Conservation (phyloP, 2,888 invertebrate species). For the Agriopis marginaria region DNA sequence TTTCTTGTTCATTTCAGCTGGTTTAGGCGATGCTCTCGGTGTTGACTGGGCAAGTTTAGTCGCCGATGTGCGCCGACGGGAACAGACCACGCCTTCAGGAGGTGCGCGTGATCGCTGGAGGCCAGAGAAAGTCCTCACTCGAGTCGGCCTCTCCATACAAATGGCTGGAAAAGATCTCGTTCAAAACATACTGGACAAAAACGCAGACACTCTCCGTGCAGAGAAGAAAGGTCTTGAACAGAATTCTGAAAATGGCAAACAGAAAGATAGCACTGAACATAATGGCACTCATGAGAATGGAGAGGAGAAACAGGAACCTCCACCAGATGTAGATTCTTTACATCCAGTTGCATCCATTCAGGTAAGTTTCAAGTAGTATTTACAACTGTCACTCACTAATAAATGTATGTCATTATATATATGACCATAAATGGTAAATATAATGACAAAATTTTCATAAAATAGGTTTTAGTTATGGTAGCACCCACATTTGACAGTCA, state of each 20-base stretch:
- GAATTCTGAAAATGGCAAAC: constrained; percentile 49
- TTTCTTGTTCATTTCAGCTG: constrained; percentile 68
- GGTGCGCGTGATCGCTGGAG: constrained; percentile 93
- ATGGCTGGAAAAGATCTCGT: constrained; percentile 89
- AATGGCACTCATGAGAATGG: constrained; percentile 66
- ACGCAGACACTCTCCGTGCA: constrained; percentile 61
- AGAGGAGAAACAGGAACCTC: constrained; percentile 51
- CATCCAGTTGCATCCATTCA: constrained; percentile 86
- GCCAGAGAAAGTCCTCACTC: constrained; percentile 91
- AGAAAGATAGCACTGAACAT: constrained; percentile 51
- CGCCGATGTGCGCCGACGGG: constrained; percentile 89
- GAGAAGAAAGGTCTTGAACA: constrained; percentile 54
- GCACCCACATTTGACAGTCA: too few species aligned
- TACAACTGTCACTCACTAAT: neutral
- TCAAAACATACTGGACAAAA: constrained; percentile 70
- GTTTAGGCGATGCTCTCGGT: constrained; percentile 96
- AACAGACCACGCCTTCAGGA: constrained; percentile 80
- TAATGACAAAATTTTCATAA: too few species aligned
- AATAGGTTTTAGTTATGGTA: too few species aligned
- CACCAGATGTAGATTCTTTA: constrained; percentile 65
- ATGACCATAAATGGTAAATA: too few species aligned
- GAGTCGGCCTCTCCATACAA: constrained; percentile 92
- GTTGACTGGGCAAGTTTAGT: constrained; percentile 97
- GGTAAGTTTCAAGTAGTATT: constrained; percentile 53
- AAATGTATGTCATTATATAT: too few species aligned